A percentile compares a stretch with the other conserved stretches of the same genome.
Evolutionary conservation across 1,140 invertebrate species (phyloP).

Genomic region (Platyscapa corneri): DNA sequence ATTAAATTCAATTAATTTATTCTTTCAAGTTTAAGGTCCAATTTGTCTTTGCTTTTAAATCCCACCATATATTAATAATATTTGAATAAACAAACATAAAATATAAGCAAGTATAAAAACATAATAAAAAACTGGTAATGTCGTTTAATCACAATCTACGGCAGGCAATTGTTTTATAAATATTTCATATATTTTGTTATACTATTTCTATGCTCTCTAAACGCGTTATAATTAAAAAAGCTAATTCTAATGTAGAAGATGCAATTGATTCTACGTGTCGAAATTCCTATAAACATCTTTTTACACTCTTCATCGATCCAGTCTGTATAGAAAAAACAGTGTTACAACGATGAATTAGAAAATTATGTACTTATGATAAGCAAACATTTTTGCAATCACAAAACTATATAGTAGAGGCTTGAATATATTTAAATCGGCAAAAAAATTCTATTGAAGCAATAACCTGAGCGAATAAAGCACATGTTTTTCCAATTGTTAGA

Average conservation of each 20-base stretch:
- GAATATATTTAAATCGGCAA: constrained; percentile 13
- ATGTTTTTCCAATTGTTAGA: constrained; percentile 19
- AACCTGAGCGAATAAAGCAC: constrained; percentile 9
- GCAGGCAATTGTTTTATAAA: constrained; percentile 68
- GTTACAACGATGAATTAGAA: background rate
- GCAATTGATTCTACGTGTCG: constrained; percentile 39
- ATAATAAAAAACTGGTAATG: background rate
- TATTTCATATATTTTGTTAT: constrained; percentile 75
- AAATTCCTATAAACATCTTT: constrained; percentile 35
- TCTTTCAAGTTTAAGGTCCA: background rate
- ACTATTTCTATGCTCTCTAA: constrained; percentile 72
- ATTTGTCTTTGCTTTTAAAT: background rate
- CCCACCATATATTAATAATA: background rate
- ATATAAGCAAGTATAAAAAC: no score
- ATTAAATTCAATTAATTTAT: background rate
- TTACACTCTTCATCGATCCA: constrained; percentile 44
- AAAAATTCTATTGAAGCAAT: constrained; percentile 19
- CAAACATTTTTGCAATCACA: constrained; percentile 5
- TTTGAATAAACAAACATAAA: constrained; percentile 5
- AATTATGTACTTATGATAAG: constrained; percentile 17
- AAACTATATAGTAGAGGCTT: constrained; percentile 32
- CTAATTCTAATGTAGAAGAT: constrained; percentile 37
- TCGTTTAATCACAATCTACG: constrained; percentile 60
- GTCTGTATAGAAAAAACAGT: constrained; percentile 32
- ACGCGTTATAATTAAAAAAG: constrained; percentile 46